Evolutionary conservation across 2,113 vertebrate genomes (phyloP), one percentile per base, ranked within the genome.

Genomic region (Oreochromis spilurus): DNA sequence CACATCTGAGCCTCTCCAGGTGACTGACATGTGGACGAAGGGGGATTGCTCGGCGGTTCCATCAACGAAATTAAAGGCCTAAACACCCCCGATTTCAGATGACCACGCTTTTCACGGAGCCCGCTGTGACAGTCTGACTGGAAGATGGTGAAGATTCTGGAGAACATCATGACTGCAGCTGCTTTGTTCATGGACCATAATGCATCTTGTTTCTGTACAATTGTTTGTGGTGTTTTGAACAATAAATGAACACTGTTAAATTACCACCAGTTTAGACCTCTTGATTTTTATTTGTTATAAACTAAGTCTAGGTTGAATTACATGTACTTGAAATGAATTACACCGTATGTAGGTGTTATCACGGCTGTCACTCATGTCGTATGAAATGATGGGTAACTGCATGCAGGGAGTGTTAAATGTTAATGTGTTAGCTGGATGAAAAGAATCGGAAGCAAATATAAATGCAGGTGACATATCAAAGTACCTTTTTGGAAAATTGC

Each of bases 221-320:
- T 53, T 87, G 81, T 91, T 38, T 88, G 45, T 91, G 88, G 90
- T 92, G 82, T 90, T 54, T 87, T 94, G 81, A 93, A 92, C 89
- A 95, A 94, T 94, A 94, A 95, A 93, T 79, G 11, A 91, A 92
- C 87, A 86, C 82, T 92, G 79, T 90, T 88, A 60, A 92, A 55
- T 88, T 43, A 31, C 6, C 7, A 19, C 1, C 50, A 14, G 34
- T 29, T 60, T 40, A 16, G 14, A 80, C 5, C 9, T 84, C 10
- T 36, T 5, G 5, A 36, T 26, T 77, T 50, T 52, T 13, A 11
- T 5, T 29, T 81, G 4, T 13, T 12, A 2, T 29, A 17, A 4
- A 9, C 19, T 52, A 29, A 5, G 3, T 13, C 14, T 26, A 7
- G 38, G 9, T 57, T 40, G 24, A 48, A 2, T 34, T 4, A 3